Percentiles rank a stretch among this genome's conserved stretches.
Conservation (phyloP, 2,113 vertebrate genomes). For the Istiophorus platypterus region DNA sequence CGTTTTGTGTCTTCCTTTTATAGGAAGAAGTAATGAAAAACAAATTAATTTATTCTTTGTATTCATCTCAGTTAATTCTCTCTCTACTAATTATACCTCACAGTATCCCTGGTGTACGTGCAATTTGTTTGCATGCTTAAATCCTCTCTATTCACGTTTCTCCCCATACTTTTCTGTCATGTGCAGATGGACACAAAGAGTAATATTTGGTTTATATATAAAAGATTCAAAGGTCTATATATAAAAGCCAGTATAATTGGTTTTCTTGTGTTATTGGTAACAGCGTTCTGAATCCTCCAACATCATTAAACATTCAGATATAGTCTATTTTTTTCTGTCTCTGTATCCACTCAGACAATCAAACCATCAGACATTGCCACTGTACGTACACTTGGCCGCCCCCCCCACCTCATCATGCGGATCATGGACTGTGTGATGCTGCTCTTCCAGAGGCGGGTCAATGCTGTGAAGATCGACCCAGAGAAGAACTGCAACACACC, state of each 20-base stretch:
- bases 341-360: conserved; percentile 88
- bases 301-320: not conserved
- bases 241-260: not conserved
- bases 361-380: conserved; percentile 96
- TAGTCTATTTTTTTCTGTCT: not conserved
- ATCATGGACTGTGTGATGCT: conserved; percentile 98
- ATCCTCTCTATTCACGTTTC: not conserved
- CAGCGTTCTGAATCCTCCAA: not conserved
- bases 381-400: conserved; percentile 92
- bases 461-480: conserved; percentile 87
- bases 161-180: not conserved
- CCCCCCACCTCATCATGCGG: conserved; percentile 97
- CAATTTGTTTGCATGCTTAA: not conserved
- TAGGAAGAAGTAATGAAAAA: not conserved
- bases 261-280: not conserved
- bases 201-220: not conserved
- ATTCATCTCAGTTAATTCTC: not conserved
- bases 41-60: not conserved
- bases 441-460: conserved; percentile 92
- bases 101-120: not conserved
- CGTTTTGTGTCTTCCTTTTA: not conserved
- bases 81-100: not conserved
- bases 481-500: conserved; percentile 89
- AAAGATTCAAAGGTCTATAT: not conserved
- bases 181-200: not conserved